These are phyloP conservation scores for Noctilio leporinus DNA, from an alignment of 2,113 vertebrate genomes.

Conservation along the genomic window DNA sequence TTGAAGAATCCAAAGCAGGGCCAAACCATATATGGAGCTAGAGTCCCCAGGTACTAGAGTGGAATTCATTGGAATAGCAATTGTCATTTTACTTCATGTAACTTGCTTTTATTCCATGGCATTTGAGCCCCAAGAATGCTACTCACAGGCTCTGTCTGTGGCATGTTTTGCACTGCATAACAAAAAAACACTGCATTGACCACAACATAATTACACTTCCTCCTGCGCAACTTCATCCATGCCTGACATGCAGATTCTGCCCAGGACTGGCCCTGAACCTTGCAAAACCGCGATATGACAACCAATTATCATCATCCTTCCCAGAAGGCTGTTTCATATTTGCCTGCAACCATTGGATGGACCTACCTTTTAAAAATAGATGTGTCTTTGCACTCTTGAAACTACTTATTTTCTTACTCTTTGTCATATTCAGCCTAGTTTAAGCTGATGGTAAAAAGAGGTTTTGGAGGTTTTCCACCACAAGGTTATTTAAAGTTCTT, in stretches of 20 bases:
- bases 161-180: not conserved
- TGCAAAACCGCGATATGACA: not conserved
- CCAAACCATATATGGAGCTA: not conserved
- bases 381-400: constrained; percentile 53
- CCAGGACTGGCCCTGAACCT: not conserved
- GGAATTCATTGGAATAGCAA: not conserved
- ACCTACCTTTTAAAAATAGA: constrained; percentile 63
- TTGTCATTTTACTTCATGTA: not conserved
- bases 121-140: not conserved
- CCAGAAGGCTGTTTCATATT: not conserved
- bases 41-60: not conserved
- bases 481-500: constrained; percentile 76
- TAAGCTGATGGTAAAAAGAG: constrained; percentile 61
- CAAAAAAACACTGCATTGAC: not conserved
- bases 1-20: not conserved
- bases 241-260: not conserved
- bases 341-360: constrained; percentile 1
- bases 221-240: not conserved
- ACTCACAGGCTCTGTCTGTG: not conserved
- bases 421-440: constrained; percentile 60
- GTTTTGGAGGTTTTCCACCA: constrained; percentile 72
- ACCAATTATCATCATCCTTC: not conserved
- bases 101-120: not conserved
- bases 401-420: constrained; percentile 63
- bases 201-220: not conserved